Conservation (phyloP, 2,888 invertebrate genomes). For the Lithophane ornitopus region DNA sequence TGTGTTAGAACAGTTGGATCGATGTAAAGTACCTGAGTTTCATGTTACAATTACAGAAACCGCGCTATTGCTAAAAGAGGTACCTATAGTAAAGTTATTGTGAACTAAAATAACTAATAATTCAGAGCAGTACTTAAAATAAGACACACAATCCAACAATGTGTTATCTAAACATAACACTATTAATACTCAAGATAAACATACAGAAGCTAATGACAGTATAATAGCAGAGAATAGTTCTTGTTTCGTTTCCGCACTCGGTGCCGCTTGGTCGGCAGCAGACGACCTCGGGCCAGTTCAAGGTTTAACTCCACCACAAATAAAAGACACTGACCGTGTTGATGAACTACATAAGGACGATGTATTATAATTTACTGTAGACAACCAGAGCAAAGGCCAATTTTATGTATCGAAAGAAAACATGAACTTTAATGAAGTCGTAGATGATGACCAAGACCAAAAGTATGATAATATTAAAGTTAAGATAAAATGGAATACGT, state of each 20-base stretch:
- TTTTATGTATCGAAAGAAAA: background rate
- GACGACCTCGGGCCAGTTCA: slow-evolving; percentile 64
- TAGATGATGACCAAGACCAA: background rate
- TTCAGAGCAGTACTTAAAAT: background rate
- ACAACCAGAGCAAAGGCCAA: slow-evolving; percentile 22
- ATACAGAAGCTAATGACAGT: slow-evolving; percentile 51
- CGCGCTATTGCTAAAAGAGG: background rate
- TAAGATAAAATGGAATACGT: slow-evolving; percentile 12
- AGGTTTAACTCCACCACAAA: slow-evolving; percentile 54
- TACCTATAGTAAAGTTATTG: background rate
- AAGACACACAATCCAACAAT: background rate
- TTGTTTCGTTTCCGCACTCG: slow-evolving; percentile 58
- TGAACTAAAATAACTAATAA: background rate
- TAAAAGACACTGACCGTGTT: slow-evolving; percentile 48
- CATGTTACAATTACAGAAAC: background rate
- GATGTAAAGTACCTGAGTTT: background rate
- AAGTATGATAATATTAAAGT: slow-evolving; percentile 16
- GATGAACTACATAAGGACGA: slow-evolving; percentile 26
- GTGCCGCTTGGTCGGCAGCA: slow-evolving; percentile 49
- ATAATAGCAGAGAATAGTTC: slow-evolving; percentile 48
- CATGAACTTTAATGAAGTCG: background rate
- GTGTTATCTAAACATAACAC: slow-evolving; percentile 29
- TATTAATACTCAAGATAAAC: slow-evolving; percentile 45
- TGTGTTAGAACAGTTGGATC: slow-evolving; percentile 7
- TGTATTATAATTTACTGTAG: slow-evolving; percentile 1